Percentiles rank a stretch among this genome's conserved stretches.
Conservation (phyloP, 1,140 invertebrate genomes). For the Drosophila kepulauana region DNA sequence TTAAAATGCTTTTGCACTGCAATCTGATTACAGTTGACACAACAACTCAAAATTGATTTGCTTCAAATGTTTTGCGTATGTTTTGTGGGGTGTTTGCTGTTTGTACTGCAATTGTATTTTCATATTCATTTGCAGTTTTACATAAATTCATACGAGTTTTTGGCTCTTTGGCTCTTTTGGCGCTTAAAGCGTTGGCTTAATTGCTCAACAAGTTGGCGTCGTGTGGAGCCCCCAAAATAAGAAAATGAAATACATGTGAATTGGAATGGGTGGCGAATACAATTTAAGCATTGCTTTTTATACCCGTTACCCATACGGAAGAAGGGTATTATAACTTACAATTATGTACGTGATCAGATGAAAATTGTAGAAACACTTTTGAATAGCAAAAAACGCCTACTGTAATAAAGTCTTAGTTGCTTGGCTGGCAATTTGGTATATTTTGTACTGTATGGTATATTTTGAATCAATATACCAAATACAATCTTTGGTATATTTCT, state of each 20-base stretch:
- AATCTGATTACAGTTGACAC: slow-evolving; percentile 16
- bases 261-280: slow-evolving; percentile 13
- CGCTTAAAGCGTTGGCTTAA: slow-evolving; percentile 62
- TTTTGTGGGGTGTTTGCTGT: slow-evolving; percentile 10
- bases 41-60: slow-evolving; percentile 15
- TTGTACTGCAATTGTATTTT: slow-evolving; percentile 21
- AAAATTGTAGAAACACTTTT: too few relatives aligned
- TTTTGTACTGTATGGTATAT: too few relatives aligned
- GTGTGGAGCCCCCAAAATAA: slow-evolving; percentile 39
- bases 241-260: slow-evolving; percentile 23
- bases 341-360: too few relatives aligned
- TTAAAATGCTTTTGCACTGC: background rate
- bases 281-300: slow-evolving; percentile 23
- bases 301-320: too few relatives aligned
- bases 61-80: slow-evolving; percentile 8
- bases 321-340: too few relatives aligned
- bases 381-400: too few relatives aligned
- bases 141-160: slow-evolving; percentile 62
- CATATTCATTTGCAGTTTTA: slow-evolving; percentile 51
- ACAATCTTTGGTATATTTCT: too few relatives aligned
- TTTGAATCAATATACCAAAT: too few relatives aligned
- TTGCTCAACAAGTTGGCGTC: slow-evolving; percentile 79
- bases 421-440: too few relatives aligned
- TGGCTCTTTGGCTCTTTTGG: slow-evolving; percentile 23
- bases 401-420: too few relatives aligned